Conservation (phyloP, 2,888 invertebrate species). For the Callimorpha dominula region DNA sequence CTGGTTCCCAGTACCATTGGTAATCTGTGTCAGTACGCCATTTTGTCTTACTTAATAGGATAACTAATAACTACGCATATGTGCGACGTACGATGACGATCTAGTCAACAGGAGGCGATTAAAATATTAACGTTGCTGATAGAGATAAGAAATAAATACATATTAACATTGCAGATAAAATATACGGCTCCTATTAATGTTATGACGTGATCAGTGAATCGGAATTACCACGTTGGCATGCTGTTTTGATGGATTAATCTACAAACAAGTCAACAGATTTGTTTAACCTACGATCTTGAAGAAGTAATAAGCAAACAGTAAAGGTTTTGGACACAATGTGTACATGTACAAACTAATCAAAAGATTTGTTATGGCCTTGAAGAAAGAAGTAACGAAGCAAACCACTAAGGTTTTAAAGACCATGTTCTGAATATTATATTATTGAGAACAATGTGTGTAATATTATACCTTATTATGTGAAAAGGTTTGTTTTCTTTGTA, state of each 20-base stretch:
- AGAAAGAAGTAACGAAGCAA: not conserved
- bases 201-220: slow-evolving; percentile 17
- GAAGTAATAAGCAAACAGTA: not conserved
- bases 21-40: too few relatives aligned
- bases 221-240: slow-evolving; percentile 13
- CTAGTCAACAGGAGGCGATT: too few relatives aligned
- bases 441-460: not conserved
- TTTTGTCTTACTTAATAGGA: too few relatives aligned
- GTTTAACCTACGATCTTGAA: not conserved
- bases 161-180: slow-evolving; percentile 18
- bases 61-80: too few relatives aligned
- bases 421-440: not conserved
- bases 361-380: not conserved
- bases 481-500: not conserved
- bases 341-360: not conserved
- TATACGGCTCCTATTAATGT: slow-evolving; percentile 22
- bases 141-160: slow-evolving; percentile 28
- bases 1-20: too few relatives aligned
- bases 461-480: not conserved
- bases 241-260: slow-evolving; percentile 32
- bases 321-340: not conserved
- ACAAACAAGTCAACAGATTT: slow-evolving; percentile 19
- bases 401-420: not conserved
- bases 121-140: slow-evolving; percentile 28
- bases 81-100: too few relatives aligned